A percentile compares a stretch with the other conserved stretches of the same genome.
phyloP scores from a whole-genome alignment of 2,888 invertebrate genomes.

The Leptinotarsa juncta region DNA sequence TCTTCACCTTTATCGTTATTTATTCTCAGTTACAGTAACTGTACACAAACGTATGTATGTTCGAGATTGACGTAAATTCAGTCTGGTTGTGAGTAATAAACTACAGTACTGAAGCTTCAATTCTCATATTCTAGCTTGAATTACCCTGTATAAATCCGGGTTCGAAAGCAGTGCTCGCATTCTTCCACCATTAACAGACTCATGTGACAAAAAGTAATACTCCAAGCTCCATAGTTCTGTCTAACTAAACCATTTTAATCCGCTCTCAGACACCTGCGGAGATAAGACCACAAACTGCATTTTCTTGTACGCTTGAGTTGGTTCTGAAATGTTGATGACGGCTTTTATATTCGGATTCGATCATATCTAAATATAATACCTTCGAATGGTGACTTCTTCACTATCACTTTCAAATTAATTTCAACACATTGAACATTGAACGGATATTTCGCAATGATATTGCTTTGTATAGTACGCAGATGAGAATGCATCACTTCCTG shows the following conservation, averaged over 20 bases:
- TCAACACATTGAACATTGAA: conserved; percentile 5
- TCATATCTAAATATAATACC: conserved; percentile 17
- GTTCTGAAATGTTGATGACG: conserved; percentile 16
- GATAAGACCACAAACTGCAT: conserved; percentile 6
- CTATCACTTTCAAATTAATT: background rate
- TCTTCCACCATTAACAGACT: background rate
- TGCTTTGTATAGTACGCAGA: conserved; percentile 5
- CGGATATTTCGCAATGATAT: conserved; percentile 16
- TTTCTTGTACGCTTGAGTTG: conserved; percentile 8
- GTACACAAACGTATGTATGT: too few relatives aligned
- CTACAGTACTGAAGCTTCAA: too few relatives aligned
- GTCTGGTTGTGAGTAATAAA: too few relatives aligned
- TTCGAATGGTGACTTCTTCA: conserved; percentile 1
- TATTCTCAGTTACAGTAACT: too few relatives aligned
- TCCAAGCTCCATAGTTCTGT: background rate
- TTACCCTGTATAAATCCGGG: background rate
- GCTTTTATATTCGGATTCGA: background rate
- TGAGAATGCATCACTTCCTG: background rate
- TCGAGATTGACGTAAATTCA: too few relatives aligned
- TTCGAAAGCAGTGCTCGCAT: background rate
- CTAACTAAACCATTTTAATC: background rate
- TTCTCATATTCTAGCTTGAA: too few relatives aligned
- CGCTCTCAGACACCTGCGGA: background rate
- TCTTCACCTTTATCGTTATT: too few relatives aligned
- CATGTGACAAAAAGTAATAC: background rate